phyloP scores from a whole-genome alignment of 2,113 vertebrate genomes.

The Neomonachus schauinslandi region DNA sequence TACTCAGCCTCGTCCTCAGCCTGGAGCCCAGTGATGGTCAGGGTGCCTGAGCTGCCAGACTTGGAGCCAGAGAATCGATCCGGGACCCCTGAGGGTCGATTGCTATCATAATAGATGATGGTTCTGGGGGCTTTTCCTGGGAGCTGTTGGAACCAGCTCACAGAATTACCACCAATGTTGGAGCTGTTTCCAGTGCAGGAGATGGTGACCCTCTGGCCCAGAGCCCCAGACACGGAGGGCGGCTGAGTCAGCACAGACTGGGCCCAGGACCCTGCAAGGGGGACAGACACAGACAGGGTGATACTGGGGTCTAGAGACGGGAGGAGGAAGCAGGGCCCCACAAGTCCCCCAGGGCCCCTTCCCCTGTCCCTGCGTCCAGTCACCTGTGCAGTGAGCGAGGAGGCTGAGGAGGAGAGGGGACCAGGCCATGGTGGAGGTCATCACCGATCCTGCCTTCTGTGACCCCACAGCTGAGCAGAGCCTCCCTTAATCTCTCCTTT shows the following conservation, averaged over 20 bases:
- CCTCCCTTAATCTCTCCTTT: not conserved
- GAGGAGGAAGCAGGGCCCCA: not conserved
- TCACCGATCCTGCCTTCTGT: not conserved
- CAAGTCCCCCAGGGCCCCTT: too few species aligned
- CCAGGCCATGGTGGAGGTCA: too few species aligned
- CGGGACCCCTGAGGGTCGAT: rapidly evolving
- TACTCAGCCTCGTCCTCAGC: not conserved
- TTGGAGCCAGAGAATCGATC: not conserved
- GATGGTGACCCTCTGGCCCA: not conserved
- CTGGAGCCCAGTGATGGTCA: not conserved
- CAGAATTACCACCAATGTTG: not conserved
- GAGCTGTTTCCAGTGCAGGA: not conserved
- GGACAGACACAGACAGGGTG: too few species aligned
- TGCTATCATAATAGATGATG: rapidly evolving
- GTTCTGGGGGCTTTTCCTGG: not conserved
- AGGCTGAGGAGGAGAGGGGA: not conserved
- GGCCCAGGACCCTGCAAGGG: not conserved
- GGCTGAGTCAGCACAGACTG: not conserved
- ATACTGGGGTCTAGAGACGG: too few species aligned
- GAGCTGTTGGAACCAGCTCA: not conserved
- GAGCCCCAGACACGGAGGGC: rapidly evolving
- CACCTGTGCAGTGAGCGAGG: too few species aligned
- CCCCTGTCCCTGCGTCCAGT: too few species aligned
- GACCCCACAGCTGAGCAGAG: not conserved
- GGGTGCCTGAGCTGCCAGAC: not conserved